These are phyloP conservation scores for Tenebrio molitor DNA, from an alignment of 1,140 invertebrate species.

Conservation along the genomic window DNA sequence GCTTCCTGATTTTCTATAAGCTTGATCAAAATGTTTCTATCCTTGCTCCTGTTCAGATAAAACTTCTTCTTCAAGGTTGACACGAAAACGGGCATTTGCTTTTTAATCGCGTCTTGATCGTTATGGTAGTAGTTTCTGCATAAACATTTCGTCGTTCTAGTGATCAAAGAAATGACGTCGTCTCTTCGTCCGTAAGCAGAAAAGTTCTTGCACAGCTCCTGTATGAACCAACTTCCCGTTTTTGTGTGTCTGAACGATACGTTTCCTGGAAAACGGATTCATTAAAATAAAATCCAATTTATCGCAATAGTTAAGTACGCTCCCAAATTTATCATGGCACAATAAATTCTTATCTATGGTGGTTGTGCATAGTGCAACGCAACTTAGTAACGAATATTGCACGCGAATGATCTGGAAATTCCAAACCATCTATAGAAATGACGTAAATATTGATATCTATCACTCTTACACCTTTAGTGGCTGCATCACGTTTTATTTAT, in stretches of 20 bases:
- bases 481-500: too few species aligned
- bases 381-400: too few species aligned
- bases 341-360: too few species aligned
- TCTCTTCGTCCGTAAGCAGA: conserved; percentile 60
- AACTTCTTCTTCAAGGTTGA: conserved; percentile 61
- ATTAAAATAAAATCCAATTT: too few species aligned
- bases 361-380: too few species aligned
- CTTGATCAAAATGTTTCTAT: conserved; percentile 53
- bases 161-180: conserved; percentile 59
- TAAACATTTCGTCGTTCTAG: conserved; percentile 60
- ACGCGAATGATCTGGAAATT: too few species aligned
- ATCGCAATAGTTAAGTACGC: too few species aligned
- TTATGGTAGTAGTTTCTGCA: conserved; percentile 54
- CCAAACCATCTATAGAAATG: too few species aligned
- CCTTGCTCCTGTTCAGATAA: conserved; percentile 59
- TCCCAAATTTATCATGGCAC: too few species aligned
- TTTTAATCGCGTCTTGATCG: conserved; percentile 14
- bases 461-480: too few species aligned
- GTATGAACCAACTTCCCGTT: conserved; percentile 62
- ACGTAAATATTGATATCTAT: too few species aligned
- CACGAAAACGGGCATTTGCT: conserved; percentile 60
- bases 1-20: conserved; percentile 46
- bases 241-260: conserved; percentile 51
- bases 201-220: conserved; percentile 63
- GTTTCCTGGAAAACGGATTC: too few species aligned